Conservation (phyloP, 2,113 vertebrate species). For the Podarcis muralis region DNA sequence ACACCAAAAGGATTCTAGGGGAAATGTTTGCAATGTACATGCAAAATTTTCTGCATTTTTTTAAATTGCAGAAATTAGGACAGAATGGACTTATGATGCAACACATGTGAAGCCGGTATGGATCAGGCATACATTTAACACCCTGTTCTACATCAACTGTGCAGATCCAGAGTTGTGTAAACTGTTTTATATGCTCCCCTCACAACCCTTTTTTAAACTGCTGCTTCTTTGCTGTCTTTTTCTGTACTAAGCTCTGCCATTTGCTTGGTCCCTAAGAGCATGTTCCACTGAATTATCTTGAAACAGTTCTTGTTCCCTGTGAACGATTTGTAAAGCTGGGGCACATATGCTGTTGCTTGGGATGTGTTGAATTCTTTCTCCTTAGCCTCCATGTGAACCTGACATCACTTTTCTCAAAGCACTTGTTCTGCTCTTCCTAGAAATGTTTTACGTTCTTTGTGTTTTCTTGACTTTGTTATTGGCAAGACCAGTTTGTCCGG, state of each 20-base stretch:
- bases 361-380: conserved; percentile 28
- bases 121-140: background rate
- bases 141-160: background rate
- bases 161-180: background rate
- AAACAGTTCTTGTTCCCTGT: conserved; percentile 4
- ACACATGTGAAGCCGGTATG: background rate
- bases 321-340: conserved; percentile 4
- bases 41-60: no score
- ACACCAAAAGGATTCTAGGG: no score
- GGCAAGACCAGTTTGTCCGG: conserved; percentile 49
- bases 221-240: background rate
- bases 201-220: background rate
- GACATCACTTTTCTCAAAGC: conserved; percentile 33
- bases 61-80: no score
- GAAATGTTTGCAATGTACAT: no score
- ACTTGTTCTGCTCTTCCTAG: conserved; percentile 38
- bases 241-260: background rate
- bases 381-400: conserved; percentile 40
- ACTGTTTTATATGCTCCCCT: background rate
- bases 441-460: conserved; percentile 31
- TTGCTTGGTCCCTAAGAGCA: background rate
- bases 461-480: conserved; percentile 54
- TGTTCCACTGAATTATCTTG: background rate
- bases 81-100: no score
- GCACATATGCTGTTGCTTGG: background rate